phyloP scores from a whole-genome alignment of 2,113 vertebrate species.

The Notarius lentiginosus region DNA sequence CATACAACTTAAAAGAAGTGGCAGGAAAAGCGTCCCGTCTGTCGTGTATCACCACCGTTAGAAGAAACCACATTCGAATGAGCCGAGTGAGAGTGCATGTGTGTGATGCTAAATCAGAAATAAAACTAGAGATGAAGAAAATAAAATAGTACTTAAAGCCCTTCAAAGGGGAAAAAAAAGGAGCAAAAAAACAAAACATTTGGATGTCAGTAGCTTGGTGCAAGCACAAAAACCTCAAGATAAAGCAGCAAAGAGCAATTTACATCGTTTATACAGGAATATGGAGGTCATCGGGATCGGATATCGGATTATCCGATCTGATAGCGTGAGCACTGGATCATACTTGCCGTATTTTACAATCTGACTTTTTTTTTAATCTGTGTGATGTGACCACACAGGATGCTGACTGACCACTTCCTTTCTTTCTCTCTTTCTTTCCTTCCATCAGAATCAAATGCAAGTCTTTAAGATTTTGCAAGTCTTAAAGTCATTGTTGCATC shows the following conservation, averaged over 20 bases:
- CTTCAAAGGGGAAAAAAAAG: neutral
- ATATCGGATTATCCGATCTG: neutral
- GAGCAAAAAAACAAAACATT: neutral
- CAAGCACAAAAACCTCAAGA: neutral
- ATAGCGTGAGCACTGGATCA: neutral
- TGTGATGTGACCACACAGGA: neutral
- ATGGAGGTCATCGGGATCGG: neutral
- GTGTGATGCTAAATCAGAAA: neutral
- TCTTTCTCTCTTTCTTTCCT: neutral
- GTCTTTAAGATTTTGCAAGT: neutral
- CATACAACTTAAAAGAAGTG: slow-evolving; percentile 27
- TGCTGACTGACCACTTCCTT: neutral
- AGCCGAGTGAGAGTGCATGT: neutral
- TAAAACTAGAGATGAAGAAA: slow-evolving; percentile 31
- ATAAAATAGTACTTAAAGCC: slow-evolving; percentile 39
- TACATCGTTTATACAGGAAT: slow-evolving; percentile 11
- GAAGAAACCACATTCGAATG: slow-evolving; percentile 19
- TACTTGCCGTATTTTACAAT: neutral
- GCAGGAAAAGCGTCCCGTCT: neutral
- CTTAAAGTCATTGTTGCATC: neutral
- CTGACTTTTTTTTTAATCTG: neutral
- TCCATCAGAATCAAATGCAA: neutral
- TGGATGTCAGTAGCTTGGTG: slow-evolving; percentile 15
- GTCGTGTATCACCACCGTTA: neutral
- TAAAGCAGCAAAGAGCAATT: neutral